A percentile compares a stretch with the other conserved stretches of the same genome.
phyloP scores from a whole-genome alignment of 2,113 vertebrate genomes.

The Erythrolamprus reginae region DNA sequence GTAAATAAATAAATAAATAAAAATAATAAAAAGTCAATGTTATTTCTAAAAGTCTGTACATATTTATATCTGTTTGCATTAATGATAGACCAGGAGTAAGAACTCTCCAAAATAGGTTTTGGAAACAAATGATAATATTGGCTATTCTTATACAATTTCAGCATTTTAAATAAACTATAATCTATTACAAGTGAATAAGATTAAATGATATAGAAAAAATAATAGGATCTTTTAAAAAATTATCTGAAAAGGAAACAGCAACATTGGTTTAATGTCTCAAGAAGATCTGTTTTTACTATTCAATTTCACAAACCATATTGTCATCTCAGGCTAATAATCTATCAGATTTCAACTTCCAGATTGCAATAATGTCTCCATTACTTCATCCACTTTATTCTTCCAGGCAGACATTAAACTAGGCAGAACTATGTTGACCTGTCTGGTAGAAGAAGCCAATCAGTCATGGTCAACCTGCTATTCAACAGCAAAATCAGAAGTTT shows the following conservation, averaged over 20 bases:
- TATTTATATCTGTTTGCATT: neutral
- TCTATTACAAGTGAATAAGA: slow-evolving; percentile 19
- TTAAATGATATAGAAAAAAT: slow-evolving; percentile 1
- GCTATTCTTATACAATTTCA: slow-evolving; percentile 1
- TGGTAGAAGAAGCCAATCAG: neutral
- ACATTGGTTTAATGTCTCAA: neutral
- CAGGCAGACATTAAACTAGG: neutral
- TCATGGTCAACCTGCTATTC: neutral
- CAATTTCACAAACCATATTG: neutral
- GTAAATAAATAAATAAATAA: too few relatives aligned
- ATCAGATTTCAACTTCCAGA: neutral
- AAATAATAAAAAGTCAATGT: neutral
- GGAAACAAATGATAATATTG: neutral
- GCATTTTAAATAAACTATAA: slow-evolving; percentile 37
- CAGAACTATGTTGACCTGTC: neutral
- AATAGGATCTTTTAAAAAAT: neutral
- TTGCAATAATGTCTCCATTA: neutral
- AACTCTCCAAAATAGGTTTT: neutral
- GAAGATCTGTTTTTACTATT: neutral
- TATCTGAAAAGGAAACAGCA: neutral
- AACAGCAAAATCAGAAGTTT: neutral
- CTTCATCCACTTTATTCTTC: neutral
- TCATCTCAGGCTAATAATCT: neutral
- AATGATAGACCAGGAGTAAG: neutral
- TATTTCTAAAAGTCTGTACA: neutral